These are phyloP conservation scores for Thymelicus acteon DNA, from an alignment of 2,888 invertebrate species.

Conservation along the genomic window DNA sequence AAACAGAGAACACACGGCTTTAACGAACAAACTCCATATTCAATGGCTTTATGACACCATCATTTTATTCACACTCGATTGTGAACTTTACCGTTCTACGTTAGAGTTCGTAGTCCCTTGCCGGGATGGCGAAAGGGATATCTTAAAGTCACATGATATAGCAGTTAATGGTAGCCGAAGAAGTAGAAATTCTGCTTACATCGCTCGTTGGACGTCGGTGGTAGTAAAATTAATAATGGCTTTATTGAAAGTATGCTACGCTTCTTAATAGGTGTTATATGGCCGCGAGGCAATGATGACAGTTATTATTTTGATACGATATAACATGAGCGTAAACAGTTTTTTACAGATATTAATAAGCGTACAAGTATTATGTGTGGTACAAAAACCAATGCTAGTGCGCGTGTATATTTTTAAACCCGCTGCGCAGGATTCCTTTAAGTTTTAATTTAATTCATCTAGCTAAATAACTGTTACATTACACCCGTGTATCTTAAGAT, in stretches of 20 bases:
- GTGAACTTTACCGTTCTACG: background rate
- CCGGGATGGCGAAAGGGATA: background rate
- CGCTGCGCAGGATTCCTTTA: too few relatives aligned
- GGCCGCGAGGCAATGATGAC: background rate
- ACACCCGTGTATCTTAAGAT: too few relatives aligned
- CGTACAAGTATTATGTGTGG: too few relatives aligned
- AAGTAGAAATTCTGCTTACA: slow-evolving; percentile 14
- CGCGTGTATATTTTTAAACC: too few relatives aligned
- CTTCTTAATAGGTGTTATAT: background rate
- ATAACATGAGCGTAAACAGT: too few relatives aligned
- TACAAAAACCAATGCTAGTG: too few relatives aligned
- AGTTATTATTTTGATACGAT: too few relatives aligned
- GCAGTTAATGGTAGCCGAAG: slow-evolving; percentile 23
- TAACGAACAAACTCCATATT: slow-evolving; percentile 36
- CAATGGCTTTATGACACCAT: slow-evolving; percentile 32
- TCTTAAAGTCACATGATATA: slow-evolving; percentile 18
- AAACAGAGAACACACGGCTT: slow-evolving; percentile 32
- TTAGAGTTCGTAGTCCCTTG: background rate
- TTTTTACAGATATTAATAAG: too few relatives aligned
- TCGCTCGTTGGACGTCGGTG: slow-evolving; percentile 11
- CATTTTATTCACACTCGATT: background rate
- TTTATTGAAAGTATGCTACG: slow-evolving; percentile 1
- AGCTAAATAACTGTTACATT: too few relatives aligned
- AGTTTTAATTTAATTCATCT: too few relatives aligned
- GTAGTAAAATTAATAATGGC: slow-evolving; percentile 18